Evolutionary conservation across 2,888 invertebrate genomes (phyloP), one percentile per base, ranked within the genome.

Genomic region (Nomada lathburiana): DNA sequence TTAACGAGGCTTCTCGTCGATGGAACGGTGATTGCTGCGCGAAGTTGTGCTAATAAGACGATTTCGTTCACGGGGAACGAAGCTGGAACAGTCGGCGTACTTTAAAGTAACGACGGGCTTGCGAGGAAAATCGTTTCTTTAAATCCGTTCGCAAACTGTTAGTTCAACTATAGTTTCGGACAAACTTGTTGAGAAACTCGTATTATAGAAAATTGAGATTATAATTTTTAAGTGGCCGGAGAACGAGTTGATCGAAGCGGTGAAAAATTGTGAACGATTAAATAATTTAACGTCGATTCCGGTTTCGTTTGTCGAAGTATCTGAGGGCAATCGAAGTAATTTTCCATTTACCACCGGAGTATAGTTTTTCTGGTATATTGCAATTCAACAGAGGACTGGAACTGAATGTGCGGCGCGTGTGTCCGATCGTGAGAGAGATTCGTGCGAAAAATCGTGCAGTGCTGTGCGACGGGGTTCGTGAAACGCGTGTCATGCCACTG

Each of bases 391-490:
- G n/a, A 20, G 16, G 4, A 36, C 23, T 44, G n/a, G 44, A 23
- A 55, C 20, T 18, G 10, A 42, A 36, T 7, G 9, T 18, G 57
- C 47, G n/a, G 18, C 3, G 29, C n/a, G 55, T 20, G 62, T 60
- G 59, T 13, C 26, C 23, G 55, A 44, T 36, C 53, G 55, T 52
- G 69, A 52, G 65, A 60, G 73, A 76, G 75, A 60, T 60, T 62
- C 57, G 70, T 52, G 73, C 73, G 76, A 76, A 53, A 52, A 42
- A 44, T 65, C 65, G 75, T 77, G 65, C 82, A 76, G 64, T 71
- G 72, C 65, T 36, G 36, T 20, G 67, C 57, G 65, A 76, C 26
- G 70, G 82, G 77, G 70, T 70, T 70, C 88, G 83, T 80, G 86
- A 73, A 77, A 82, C 75, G 65, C 59, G 63, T 65, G 68, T 64